Evolutionary conservation across 2,888 invertebrate species (phyloP), one percentile per base, ranked within the genome.

Genomic region (Troglohyphantes excavatus): DNA sequence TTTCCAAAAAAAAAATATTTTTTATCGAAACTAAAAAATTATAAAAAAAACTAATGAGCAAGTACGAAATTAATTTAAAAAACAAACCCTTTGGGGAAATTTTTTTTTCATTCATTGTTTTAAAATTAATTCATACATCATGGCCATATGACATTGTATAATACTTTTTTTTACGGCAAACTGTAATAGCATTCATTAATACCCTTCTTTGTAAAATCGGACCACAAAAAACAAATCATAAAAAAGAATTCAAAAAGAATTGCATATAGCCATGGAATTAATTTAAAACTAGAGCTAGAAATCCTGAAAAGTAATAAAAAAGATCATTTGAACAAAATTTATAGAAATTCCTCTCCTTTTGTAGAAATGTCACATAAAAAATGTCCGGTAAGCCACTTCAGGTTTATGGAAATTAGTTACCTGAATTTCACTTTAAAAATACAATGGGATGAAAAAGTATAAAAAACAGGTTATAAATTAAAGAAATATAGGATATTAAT

Each of bases 401-500:
- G 2, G 5, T n/a, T 53, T 53, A 53, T 53, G 53, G 53, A 53
- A 53, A 53, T 53, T 53, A 53, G 53, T n/a, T 53, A 17, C n/a
- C n/a, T 53, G 46, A 7, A 46, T 53, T 53, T 53, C 17, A 2
- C 17, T 46, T 13, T 2, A 13, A 17, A 53, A 53, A 53, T 53
- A 53, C 53, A 53, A n/a, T 53, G n/a, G n/a, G 17, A n/a, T 53
- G n/a, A 53, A 53, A 53, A 7, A 0, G 13, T 5, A 13, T n/a
- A 53, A 7, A 53, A n/a, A n/a, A n/a, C 5, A n/a, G 53, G 53
- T 17, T 6, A 33, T 33, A 33, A 53, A 53, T 1, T 13, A 53
- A 53, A 53, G 33, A 53, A 53, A 53, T 53, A 53, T 53, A 11
- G 53, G 53, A 53, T 53, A 53, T 53, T 53, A 53, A n/a, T 53